Percentiles rank a stretch among this genome's conserved stretches.
Conservation (phyloP, 30 jellyfish, hydroid and myxozoan species). For the Clytia hemisphaerica region DNA sequence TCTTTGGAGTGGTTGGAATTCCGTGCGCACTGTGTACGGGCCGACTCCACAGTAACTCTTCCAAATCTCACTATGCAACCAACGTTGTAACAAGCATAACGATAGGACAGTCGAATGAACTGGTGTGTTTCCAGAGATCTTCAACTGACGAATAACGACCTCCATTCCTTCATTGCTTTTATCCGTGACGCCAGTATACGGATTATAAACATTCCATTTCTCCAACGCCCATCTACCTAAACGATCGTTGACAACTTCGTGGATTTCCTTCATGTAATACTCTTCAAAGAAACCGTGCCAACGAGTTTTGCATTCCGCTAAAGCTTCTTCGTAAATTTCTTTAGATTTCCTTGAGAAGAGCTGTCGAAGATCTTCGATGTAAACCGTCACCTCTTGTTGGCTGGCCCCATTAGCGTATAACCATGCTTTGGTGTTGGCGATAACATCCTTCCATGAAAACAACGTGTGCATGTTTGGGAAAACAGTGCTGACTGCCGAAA, state of each 20-base stretch:
- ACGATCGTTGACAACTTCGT: conserved; percentile 45
- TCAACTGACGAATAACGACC: conserved; percentile 54
- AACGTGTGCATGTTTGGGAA: conserved; percentile 57
- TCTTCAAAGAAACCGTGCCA: conserved; percentile 72
- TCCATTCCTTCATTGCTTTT: conserved; percentile 63
- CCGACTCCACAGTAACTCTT: conserved; percentile 59
- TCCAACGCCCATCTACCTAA: conserved; percentile 74
- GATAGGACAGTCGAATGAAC: conserved; percentile 43
- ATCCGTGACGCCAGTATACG: conserved; percentile 76
- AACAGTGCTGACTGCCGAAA: conserved; percentile 40
- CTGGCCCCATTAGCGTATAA: conserved; percentile 70
- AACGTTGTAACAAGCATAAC: conserved; percentile 62
- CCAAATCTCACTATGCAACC: conserved; percentile 47
- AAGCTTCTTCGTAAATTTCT: conserved; percentile 62
- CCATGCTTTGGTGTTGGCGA: conserved; percentile 65
- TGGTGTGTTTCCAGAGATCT: conserved; percentile 45
- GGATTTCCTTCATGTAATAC: conserved; percentile 52
- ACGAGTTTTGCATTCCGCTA: conserved; percentile 50
- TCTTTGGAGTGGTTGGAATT: conserved; percentile 38
- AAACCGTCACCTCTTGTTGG: conserved; percentile 77
- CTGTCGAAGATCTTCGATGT: conserved; percentile 73
- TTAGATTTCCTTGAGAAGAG: conserved; percentile 52
- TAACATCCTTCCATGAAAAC: conserved; percentile 61
- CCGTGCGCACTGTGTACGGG: conserved; percentile 47
- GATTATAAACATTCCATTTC: conserved; percentile 60